phyloP scores from a whole-genome alignment of 2,797 vertebrate species.

The Aythya fuligula region DNA sequence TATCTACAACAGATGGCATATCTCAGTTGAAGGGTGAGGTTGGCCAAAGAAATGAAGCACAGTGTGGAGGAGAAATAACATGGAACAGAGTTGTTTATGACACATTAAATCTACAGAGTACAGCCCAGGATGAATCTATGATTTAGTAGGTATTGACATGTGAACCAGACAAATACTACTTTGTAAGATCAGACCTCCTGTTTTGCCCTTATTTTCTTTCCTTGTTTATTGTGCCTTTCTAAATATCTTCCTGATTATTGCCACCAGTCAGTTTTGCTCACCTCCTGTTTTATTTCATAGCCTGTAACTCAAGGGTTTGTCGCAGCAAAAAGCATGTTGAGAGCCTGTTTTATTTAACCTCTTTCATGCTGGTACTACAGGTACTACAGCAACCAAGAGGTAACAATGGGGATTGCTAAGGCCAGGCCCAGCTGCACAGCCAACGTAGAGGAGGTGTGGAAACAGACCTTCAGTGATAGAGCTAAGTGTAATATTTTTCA shows the following conservation, averaged over 20 bases:
- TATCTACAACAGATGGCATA: background rate
- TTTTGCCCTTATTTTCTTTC: background rate
- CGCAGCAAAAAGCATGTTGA: background rate
- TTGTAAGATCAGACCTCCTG: background rate
- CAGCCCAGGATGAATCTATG: background rate
- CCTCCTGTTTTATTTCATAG: rapidly evolving
- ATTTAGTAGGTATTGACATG: background rate
- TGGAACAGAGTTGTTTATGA: background rate
- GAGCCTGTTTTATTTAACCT: background rate
- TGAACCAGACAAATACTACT: background rate
- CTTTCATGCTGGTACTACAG: background rate
- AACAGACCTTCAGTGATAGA: background rate
- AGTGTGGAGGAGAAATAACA: background rate
- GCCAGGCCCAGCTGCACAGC: background rate
- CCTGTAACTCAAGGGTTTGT: background rate
- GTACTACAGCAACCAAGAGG: background rate
- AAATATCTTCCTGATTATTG: background rate
- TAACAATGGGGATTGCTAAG: background rate
- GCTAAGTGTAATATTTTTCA: background rate
- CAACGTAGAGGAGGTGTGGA: too few relatives aligned
- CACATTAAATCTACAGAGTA: background rate
- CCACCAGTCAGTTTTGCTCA: background rate
- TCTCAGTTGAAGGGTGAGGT: background rate
- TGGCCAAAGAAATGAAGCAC: background rate
- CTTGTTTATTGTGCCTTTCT: background rate